Conservation (phyloP, 2,797 vertebrate species). For the Clarias pachynema region DNA sequence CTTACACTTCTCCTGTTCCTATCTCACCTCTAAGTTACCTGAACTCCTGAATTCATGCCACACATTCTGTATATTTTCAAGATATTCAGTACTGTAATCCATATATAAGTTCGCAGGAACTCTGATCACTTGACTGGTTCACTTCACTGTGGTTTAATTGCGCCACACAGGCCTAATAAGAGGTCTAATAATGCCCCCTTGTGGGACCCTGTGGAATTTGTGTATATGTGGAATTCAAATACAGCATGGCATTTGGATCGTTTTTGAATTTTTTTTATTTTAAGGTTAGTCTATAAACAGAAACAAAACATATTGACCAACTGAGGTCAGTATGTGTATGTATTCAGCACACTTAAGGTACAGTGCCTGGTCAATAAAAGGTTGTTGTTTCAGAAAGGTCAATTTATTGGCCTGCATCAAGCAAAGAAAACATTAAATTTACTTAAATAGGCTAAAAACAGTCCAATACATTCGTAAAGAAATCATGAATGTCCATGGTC, state of each 20-base stretch:
- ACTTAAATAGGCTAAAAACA: no score
- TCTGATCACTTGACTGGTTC: background rate
- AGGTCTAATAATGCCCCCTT: constrained; percentile 9
- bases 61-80: no score
- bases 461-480: no score
- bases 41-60: no score
- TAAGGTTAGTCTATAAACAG: background rate
- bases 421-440: no score
- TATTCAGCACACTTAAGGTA: background rate
- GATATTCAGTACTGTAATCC: background rate
- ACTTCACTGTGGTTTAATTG: background rate
- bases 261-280: background rate
- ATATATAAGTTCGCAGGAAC: background rate
- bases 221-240: background rate
- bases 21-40: background rate
- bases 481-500: no score
- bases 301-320: background rate
- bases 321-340: background rate
- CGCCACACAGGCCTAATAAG: background rate
- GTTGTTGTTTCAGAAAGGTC: no score
- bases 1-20: background rate
- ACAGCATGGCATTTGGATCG: background rate
- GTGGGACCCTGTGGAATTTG: background rate
- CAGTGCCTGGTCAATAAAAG: no score
- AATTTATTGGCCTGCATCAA: no score